Percentiles rank a stretch among this genome's conserved stretches.
These are phyloP conservation scores for Trachythela sp. DNA, from an alignment of 64 coral and sea anemone species.

Conservation along the genomic window DNA sequence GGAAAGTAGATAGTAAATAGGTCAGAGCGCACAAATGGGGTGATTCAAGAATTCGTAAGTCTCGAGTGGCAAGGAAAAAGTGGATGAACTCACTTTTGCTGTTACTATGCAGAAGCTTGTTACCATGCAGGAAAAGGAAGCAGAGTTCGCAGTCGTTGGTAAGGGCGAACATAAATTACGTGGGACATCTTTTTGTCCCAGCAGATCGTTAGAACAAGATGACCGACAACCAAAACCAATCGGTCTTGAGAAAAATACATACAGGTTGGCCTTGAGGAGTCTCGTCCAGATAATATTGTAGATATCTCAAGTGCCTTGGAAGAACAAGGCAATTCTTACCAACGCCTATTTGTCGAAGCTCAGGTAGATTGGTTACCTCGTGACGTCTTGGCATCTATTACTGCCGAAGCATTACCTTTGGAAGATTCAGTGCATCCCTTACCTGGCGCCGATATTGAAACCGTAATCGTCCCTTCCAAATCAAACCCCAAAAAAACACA, in stretches of 20 bases:
- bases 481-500: conserved; percentile 61
- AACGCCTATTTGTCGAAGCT: conserved; percentile 34
- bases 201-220: conserved; percentile 20
- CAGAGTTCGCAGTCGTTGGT: background rate
- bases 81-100: conserved; percentile 12
- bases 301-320: conserved; percentile 28
- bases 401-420: conserved; percentile 13
- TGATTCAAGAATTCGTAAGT: conserved; percentile 32
- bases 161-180: background rate
- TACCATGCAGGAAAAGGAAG: background rate
- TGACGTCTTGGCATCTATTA: conserved; percentile 22
- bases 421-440: conserved; percentile 13
- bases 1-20: conserved; percentile 39
- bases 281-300: conserved; percentile 22
- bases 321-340: conserved; percentile 10
- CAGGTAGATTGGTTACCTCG: conserved; percentile 44
- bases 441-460: conserved; percentile 33
- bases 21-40: conserved; percentile 30
- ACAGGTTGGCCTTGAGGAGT: conserved; percentile 8
- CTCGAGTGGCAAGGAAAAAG: background rate
- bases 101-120: background rate
- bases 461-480: conserved; percentile 43
- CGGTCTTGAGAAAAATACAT: conserved; percentile 16
- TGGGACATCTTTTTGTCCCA: background rate
- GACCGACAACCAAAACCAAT: conserved; percentile 30